Percentiles rank a stretch among this genome's conserved stretches.
phyloP scores from a whole-genome alignment of 2,888 invertebrate genomes.

The Caenorhabditis sp. region DNA sequence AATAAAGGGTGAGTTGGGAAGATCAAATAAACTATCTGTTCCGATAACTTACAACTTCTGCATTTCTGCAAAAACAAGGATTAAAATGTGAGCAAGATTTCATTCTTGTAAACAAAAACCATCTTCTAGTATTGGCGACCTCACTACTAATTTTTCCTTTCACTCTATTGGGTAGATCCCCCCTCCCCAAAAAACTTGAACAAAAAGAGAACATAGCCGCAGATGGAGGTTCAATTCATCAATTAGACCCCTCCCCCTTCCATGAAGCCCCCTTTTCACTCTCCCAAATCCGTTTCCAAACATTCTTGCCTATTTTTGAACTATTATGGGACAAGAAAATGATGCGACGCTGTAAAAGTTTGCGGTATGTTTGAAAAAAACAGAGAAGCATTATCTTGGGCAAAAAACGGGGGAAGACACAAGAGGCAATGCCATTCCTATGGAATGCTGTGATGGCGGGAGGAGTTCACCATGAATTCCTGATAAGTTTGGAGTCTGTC shows the following conservation, averaged over 20 bases:
- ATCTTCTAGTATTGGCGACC: too few species aligned
- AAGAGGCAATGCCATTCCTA: slow-evolving; percentile 17
- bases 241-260: slow-evolving; percentile 42
- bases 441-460: slow-evolving; percentile 33
- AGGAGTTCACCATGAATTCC: slow-evolving; percentile 60
- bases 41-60: slow-evolving; percentile 3
- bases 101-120: slow-evolving; percentile 53
- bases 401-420: slow-evolving; percentile 10
- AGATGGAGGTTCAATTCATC: slow-evolving; percentile 46
- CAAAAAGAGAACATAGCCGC: slow-evolving; percentile 49
- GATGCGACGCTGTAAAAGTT: slow-evolving; percentile 38
- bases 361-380: slow-evolving; percentile 24
- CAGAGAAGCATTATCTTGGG: not conserved
- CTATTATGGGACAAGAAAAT: slow-evolving; percentile 23
- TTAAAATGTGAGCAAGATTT: slow-evolving; percentile 31
- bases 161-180: too few species aligned
- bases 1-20: slow-evolving; percentile 48
- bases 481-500: slow-evolving; percentile 34
- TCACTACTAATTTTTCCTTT: too few species aligned
- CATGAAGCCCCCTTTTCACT: not conserved
- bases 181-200: slow-evolving; percentile 25
- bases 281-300: not conserved
- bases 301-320: slow-evolving; percentile 1
- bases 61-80: slow-evolving; percentile 30
- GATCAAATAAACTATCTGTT: not conserved